phyloP scores from a whole-genome alignment of 2,888 invertebrate species.

The Cyclophora punctaria region DNA sequence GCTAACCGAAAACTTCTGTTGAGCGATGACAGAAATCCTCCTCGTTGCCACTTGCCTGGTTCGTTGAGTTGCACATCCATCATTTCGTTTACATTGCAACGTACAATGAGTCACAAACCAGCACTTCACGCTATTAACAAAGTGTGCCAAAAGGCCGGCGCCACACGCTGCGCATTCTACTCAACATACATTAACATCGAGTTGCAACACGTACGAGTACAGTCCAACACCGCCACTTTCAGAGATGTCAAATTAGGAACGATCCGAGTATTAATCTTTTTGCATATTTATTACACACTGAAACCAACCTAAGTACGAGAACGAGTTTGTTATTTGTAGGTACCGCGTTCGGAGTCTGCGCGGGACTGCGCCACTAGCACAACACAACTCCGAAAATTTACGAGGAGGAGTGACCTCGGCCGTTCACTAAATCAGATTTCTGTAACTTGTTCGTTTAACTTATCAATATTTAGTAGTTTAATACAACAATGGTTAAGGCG shows the following conservation, averaged over 20 bases:
- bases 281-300: slow-evolving; percentile 23
- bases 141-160: slow-evolving; percentile 51
- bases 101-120: slow-evolving; percentile 54
- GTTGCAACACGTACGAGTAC: slow-evolving; percentile 9
- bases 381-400: slow-evolving; percentile 16
- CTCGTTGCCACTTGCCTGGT: slow-evolving; percentile 62
- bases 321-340: slow-evolving; percentile 43
- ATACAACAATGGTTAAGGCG: too few relatives aligned
- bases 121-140: slow-evolving; percentile 43
- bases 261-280: slow-evolving; percentile 14
- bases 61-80: slow-evolving; percentile 62
- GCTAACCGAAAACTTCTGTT: slow-evolving; percentile 66
- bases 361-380: slow-evolving; percentile 34
- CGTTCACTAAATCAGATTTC: slow-evolving; percentile 42
- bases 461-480: slow-evolving; percentile 24
- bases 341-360: slow-evolving; percentile 44
- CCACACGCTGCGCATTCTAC: slow-evolving; percentile 29
- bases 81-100: slow-evolving; percentile 59
- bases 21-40: slow-evolving; percentile 62
- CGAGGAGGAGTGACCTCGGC: slow-evolving; percentile 41
- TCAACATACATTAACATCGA: slow-evolving; percentile 13
- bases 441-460: slow-evolving; percentile 17
- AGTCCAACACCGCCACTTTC: background rate
- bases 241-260: slow-evolving; percentile 1
- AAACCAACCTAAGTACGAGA: slow-evolving; percentile 19